Evolutionary conservation across 2,888 invertebrate genomes (phyloP), one percentile per base, ranked within the genome.

Genomic region (Bhutanitis thaidina): DNA sequence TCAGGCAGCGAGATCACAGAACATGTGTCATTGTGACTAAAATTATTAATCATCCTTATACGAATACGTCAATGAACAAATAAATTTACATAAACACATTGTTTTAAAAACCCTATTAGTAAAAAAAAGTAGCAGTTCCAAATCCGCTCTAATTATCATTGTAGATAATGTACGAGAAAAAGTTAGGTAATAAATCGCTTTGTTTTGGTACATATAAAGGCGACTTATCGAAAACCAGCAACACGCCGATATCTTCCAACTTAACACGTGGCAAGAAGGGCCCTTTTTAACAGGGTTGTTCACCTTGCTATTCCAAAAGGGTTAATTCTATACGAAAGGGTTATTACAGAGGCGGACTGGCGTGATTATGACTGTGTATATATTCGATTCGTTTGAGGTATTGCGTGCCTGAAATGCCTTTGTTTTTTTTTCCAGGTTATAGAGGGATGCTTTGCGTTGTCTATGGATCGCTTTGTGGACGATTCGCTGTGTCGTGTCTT

Each of bases 231-330:
- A n/a, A n/a, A n/a, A n/a, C n/a, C n/a, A n/a, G n/a, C n/a, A n/a
- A 37, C n/a, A 20, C 41, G 41, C 40, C 9, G 8, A 12, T 5
- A 27, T 59, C 61, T 57, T 47, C 25, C 69, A 41, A 58, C 69
- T 69, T 60, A 41, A 53, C 54, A 43, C 46, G 45, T 55, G 53
- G 60, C 62, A 71, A 72, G 77, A 69, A 78, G 76, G 80, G 77
- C 75, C 79, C 74, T 78, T 80, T 80, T 75, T 69, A 77, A 70
- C 73, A 71, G 82, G 88, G 86, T 87, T 86, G 85, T 88, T 88
- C 88, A 87, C 87, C 87, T 87, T 78, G 69, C 69, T 62, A 65
- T 73, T 79, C 76, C 77, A 77, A 83, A 84, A 86, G 86, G 87
- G 87, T 86, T 85, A 86, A 85, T 82, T 83, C 80, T 78, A 66